phyloP scores from a whole-genome alignment of 2,888 invertebrate genomes.

The Labia minor region DNA sequence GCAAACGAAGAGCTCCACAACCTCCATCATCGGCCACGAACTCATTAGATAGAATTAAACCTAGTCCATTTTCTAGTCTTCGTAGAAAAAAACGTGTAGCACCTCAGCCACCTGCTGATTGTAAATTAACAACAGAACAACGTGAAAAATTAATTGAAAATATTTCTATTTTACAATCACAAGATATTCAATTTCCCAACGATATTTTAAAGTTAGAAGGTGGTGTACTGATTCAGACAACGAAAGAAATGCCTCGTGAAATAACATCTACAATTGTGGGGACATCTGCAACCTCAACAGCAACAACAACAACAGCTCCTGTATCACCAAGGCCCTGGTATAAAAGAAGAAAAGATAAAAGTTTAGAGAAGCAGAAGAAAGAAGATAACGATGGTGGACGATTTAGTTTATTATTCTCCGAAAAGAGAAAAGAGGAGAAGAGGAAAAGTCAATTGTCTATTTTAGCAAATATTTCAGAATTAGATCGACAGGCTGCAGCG shows the following conservation, averaged over 20 bases:
- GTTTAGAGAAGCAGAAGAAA: conserved; percentile 25
- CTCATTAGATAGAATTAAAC: conserved; percentile 22
- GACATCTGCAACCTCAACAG: not conserved
- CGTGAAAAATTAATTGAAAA: conserved; percentile 28
- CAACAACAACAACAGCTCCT: conserved; percentile 28
- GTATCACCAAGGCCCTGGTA: conserved; percentile 54
- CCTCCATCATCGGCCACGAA: conserved; percentile 46
- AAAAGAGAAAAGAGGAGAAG: conserved; percentile 36
- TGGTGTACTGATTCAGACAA: conserved; percentile 37
- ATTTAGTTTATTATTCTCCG: not conserved
- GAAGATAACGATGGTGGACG: conserved; percentile 20
- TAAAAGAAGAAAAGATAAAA: conserved; percentile 38
- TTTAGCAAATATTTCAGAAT: conserved; percentile 64
- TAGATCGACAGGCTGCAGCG: conserved; percentile 66
- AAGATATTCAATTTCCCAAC: conserved; percentile 28
- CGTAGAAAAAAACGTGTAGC: conserved; percentile 38
- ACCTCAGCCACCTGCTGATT: conserved; percentile 37
- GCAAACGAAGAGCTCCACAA: conserved; percentile 61
- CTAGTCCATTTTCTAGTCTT: conserved; percentile 21
- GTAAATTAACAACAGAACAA: conserved; percentile 27
- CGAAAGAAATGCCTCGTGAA: conserved; percentile 32
- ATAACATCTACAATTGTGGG: conserved; percentile 25
- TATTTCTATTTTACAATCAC: conserved; percentile 28
- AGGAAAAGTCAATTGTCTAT: conserved; percentile 48
- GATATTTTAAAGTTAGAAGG: conserved; percentile 40